Conservation (phyloP, 2,797 vertebrate genomes). For the Moxostoma hubbsi region DNA sequence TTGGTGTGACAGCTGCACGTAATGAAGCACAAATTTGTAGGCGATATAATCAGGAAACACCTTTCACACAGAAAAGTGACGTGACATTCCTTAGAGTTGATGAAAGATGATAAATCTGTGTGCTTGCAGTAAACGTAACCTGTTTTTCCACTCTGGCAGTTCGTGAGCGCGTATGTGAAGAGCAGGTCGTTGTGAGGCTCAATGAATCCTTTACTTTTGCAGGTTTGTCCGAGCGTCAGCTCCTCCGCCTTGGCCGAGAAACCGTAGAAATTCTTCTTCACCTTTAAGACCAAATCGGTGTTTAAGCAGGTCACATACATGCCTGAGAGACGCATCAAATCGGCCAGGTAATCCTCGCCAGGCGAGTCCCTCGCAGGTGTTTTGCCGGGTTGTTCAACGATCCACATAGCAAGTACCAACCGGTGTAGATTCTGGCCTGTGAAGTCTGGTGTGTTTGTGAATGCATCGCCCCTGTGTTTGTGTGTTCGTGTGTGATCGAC, state of each 20-base stretch:
- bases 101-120: neutral
- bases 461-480: too few species aligned
- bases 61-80: slow-evolving; percentile 57
- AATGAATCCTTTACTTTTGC: slow-evolving; percentile 71
- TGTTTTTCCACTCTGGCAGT: slow-evolving; percentile 65
- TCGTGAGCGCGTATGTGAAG: slow-evolving; percentile 70
- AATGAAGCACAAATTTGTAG: slow-evolving; percentile 72
- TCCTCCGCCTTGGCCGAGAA: slow-evolving; percentile 63
- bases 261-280: slow-evolving; percentile 71
- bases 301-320: slow-evolving; percentile 72
- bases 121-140: slow-evolving; percentile 55
- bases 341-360: slow-evolving; percentile 8
- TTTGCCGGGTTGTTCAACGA: neutral
- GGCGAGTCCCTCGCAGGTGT: neutral
- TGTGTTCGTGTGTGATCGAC: neutral
- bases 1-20: slow-evolving; percentile 60
- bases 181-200: slow-evolving; percentile 67
- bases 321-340: slow-evolving; percentile 54
- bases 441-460: neutral
- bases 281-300: slow-evolving; percentile 66
- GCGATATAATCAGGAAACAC: slow-evolving; percentile 55
- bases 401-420: neutral
- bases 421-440: neutral
- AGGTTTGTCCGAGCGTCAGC: slow-evolving; percentile 69
- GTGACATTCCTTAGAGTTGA: neutral